Base-by-base conservation (phyloP, 2,113 vertebrate genomes). In the Smithornis capensis region DNA sequence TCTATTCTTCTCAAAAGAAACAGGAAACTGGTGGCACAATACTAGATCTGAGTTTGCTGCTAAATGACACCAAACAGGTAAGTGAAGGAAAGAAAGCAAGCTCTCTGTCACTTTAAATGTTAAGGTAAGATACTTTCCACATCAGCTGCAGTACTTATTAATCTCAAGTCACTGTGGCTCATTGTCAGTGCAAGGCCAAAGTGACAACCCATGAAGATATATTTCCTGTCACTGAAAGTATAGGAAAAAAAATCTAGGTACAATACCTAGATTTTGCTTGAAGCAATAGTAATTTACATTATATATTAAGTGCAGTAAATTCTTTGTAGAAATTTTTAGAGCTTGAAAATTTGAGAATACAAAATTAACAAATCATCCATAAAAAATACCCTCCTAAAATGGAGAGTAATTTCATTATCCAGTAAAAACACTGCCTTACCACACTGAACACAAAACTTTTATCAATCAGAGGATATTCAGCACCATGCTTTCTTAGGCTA, bases 341-440 rank as follows among this genome's bases (percentile, higher is more conserved):
- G 78, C 47, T 85, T 68, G 69, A 95, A 94, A 89, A 87, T 60
- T 80, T 96, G 60, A 89, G 18, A 94, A 81, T 49, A 76, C 21
- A 91, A 60, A 97, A 76, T 93, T 80, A 96, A 92, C 62, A 78
- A 62, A 89, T 56, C 79, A 68, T 52, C 71, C 38, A 64, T 65
- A 92, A 95, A 96, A 55, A 19, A 25, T 74, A 65, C 60, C 31
- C 16, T 93, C 62, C 92, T 92, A 89, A 81, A 96, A 84, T 37
- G 68, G 73, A 86, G 29, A 95, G n/a, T 91, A 83, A 94, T 95
- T 95, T 95, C 63, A 87, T 93, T 92, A 95, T 84, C 50, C 60
- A 93, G 80, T 86, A 86, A 93, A 97, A 97, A 87, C 29, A 93
- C 14, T 78, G 59, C 83, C 40, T 95, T 69, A 59, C 23, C 79